phyloP scores from a whole-genome alignment of 2,797 vertebrate genomes.

The Apogon talboti region DNA sequence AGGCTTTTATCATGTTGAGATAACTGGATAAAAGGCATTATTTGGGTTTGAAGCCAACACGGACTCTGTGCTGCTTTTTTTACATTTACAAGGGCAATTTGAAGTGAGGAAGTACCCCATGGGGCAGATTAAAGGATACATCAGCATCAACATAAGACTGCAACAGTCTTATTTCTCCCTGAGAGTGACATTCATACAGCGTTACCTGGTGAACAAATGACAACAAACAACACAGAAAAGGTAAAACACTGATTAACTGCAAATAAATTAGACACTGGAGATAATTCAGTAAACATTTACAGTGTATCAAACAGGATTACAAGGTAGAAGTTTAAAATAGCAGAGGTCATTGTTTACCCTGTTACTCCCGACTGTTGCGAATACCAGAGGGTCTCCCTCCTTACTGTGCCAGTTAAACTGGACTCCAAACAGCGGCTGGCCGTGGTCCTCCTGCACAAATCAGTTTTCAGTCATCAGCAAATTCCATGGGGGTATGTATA shows the following conservation, averaged over 20 bases:
- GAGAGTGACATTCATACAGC: constrained; percentile 97
- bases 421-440: constrained; percentile 96
- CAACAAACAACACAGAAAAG: not conserved
- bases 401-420: constrained; percentile 99
- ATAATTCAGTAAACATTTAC: no score
- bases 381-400: constrained; percentile 97
- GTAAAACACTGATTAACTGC: not conserved
- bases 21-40: no score
- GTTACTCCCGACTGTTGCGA: constrained; percentile 98
- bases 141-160: constrained; percentile 98
- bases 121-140: constrained; percentile 88
- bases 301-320: no score
- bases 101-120: no score
- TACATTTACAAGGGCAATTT: no score
- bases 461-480: not conserved
- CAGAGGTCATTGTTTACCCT: constrained; percentile 83
- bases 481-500: no score
- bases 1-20: no score
- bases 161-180: constrained; percentile 94
- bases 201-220: constrained; percentile 88
- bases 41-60: not conserved
- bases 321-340: no score
- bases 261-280: not conserved
- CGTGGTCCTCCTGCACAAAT: constrained; percentile 91
- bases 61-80: no score